These are phyloP conservation scores for Tenrec ecaudatus DNA, from an alignment of 2,113 vertebrate genomes.

Conservation along the genomic window DNA sequence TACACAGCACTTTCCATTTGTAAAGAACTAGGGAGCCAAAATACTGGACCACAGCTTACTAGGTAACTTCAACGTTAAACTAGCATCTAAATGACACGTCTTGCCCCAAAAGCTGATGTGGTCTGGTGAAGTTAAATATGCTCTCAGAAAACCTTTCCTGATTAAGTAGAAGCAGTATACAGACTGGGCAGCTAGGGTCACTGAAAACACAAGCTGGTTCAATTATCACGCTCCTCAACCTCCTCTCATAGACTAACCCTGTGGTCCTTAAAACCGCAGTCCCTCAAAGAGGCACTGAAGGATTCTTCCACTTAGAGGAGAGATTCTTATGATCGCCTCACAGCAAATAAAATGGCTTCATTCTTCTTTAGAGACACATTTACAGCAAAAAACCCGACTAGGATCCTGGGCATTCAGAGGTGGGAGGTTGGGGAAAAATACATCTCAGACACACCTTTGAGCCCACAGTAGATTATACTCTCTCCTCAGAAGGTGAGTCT, in stretches of 20 bases:
- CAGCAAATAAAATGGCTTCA: neutral
- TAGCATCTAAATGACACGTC: neutral
- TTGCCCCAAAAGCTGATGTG: slow-evolving; percentile 1
- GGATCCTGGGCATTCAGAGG: neutral
- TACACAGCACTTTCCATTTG: slow-evolving; percentile 6
- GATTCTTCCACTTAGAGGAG: neutral
- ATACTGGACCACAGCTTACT: neutral
- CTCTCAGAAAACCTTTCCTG: neutral
- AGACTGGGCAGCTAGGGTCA: neutral
- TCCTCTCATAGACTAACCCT: neutral
- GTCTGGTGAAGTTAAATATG: neutral
- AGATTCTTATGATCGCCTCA: neutral
- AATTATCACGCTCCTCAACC: neutral
- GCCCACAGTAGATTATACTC: neutral
- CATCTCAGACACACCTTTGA: neutral
- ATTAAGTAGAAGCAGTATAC: neutral
- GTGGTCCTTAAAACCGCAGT: neutral
- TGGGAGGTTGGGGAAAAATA: neutral
- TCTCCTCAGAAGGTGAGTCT: neutral
- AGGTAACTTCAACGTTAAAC: neutral
- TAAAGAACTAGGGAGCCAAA: slow-evolving; percentile 2
- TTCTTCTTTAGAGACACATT: neutral
- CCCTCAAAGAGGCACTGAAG: neutral
- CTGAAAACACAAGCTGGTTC: neutral
- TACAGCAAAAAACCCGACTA: neutral